Evolutionary conservation across 1,140 invertebrate species (phyloP).

Genomic region (Himalopsyche phryganea): DNA sequence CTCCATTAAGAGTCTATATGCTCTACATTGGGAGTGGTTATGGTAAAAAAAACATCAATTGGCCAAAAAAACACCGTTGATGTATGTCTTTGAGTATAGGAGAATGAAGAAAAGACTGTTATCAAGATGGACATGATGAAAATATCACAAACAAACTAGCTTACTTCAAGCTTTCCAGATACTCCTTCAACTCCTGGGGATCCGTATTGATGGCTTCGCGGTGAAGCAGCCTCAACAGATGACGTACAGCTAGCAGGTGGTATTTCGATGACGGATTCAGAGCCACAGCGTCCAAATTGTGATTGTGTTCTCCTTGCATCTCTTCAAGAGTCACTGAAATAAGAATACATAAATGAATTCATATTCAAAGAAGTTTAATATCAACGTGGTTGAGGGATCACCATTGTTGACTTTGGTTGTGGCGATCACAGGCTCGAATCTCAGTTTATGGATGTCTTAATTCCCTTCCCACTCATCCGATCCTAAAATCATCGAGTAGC

Average conservation of each 20-base stretch:
- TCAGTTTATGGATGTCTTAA: neutral
- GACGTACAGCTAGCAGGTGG: neutral
- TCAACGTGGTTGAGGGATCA: neutral
- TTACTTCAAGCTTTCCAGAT: conserved; percentile 9
- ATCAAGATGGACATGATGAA: too few species aligned
- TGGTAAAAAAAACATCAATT: too few species aligned
- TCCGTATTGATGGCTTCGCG: conserved; percentile 4
- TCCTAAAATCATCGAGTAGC: neutral
- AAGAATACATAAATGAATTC: neutral
- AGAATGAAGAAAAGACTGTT: too few species aligned
- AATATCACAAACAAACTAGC: too few species aligned
- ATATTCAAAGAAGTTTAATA: neutral
- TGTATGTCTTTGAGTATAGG: too few species aligned
- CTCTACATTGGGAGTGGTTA: too few species aligned
- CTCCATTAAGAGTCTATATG: too few species aligned
- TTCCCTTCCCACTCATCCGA: neutral
- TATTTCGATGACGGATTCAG: neutral
- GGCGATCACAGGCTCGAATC: neutral
- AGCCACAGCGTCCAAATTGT: neutral
- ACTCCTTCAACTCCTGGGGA: conserved; percentile 7
- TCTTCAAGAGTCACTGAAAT: conserved; percentile 6
- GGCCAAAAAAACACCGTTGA: too few species aligned
- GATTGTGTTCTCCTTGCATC: conserved; percentile 4
- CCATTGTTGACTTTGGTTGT: neutral
- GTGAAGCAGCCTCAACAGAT: conserved; percentile 1